Percentiles rank a stretch among this genome's conserved stretches.
Conservation (phyloP, 2,797 vertebrate species). For the Pseudocheirus occidentalis region DNA sequence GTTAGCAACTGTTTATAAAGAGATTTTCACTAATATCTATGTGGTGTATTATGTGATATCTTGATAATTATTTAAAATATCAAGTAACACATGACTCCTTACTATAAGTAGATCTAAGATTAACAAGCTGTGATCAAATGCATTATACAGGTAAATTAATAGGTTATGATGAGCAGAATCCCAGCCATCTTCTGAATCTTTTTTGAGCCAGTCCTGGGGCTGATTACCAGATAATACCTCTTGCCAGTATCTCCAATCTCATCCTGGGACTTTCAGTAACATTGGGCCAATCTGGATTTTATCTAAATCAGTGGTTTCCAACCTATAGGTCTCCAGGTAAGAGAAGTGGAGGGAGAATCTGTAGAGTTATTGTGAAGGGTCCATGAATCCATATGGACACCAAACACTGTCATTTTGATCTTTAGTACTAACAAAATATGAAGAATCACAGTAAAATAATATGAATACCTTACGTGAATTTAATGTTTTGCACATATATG, state of each 20-base stretch:
- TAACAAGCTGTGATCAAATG: background rate
- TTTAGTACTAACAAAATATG: background rate
- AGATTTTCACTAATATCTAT: background rate
- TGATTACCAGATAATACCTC: too few species aligned
- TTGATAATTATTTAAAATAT: background rate
- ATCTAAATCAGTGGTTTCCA: too few species aligned
- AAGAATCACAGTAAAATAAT: background rate
- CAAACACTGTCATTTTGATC: background rate
- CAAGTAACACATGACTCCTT: background rate
- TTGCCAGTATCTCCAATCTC: background rate
- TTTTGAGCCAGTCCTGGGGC: background rate
- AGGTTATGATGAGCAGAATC: background rate
- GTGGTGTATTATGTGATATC: background rate
- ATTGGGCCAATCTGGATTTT: background rate
- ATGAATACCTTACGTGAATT: background rate
- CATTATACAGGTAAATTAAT: background rate
- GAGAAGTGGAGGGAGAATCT: background rate
- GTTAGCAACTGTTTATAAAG: background rate
- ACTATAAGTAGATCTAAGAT: background rate
- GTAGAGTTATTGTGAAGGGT: background rate
- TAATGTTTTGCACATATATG: background rate
- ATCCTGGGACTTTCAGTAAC: background rate
- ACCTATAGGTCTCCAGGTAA: too few species aligned
- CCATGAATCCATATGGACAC: background rate
- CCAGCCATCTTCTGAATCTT: background rate